Evolutionary conservation across 2,888 invertebrate genomes (phyloP), one percentile per base, ranked within the genome.

Genomic region (Patella caerulea): DNA sequence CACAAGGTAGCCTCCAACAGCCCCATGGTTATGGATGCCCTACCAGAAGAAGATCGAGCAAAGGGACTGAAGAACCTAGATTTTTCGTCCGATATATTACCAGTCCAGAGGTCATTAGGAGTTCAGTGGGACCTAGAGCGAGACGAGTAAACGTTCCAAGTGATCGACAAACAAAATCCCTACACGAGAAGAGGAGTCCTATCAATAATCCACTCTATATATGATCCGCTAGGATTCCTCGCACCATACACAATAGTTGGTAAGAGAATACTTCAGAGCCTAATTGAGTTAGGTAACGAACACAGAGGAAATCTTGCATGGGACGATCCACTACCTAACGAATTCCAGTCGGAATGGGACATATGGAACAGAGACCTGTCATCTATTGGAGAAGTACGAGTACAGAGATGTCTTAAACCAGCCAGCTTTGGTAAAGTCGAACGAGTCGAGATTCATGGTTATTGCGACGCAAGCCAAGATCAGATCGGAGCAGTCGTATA

Each of bases 211-310:
- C n/a, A 72, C 72, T 52, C 52, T n/a, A n/a, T 72, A 19, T 72
- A 72, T 53, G 72, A 72, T 29, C 72, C 72, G 9, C 29, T 72
- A 24, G 72, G 72, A 12, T 72, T 72, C n/a, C 53, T 72, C n/a
- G 72, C 72, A n/a, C 65, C 65, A 19, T 65, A 19, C 65, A 65
- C 65, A 11, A 65, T 65, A 2, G 65, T 65, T 65, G 65, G 65
- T 65, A 65, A 65, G 65, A 65, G 24, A 24, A 65, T 65, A 19
- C 65, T 65, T 24, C 65, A 65, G 65, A 65, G 12, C 65, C 65
- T 65, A 2, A 65, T n/a, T 4, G 19, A 65, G 24, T 24, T 65
- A 19, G 65, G 65, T 5, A 65, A 65, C 65, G 5, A n/a, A 11
- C n/a, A 65, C n/a, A 14, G 19, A n/a, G 65, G 24, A 19, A n/a